A percentile compares a stretch with the other conserved stretches of the same genome.
Evolutionary conservation across 2,888 invertebrate genomes (phyloP).

Genomic region (Malthinus seriepunctatus): DNA sequence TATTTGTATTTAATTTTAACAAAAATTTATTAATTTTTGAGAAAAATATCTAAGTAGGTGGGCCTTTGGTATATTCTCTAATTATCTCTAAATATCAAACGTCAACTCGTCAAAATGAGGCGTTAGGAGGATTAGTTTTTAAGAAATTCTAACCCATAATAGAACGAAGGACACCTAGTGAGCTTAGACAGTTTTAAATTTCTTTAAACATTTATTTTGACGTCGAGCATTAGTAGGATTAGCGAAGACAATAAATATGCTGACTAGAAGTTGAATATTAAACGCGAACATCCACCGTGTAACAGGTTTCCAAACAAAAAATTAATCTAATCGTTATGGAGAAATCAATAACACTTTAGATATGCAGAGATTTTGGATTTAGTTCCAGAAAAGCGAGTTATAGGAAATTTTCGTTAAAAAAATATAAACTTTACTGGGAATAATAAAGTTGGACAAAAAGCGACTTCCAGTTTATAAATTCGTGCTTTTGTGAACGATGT

Average conservation of each 20-base stretch:
- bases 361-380: too few relatives aligned
- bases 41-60: slow-evolving; percentile 23
- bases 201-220: slow-evolving; percentile 29
- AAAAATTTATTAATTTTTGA: too few relatives aligned
- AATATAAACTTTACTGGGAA: too few relatives aligned
- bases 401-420: too few relatives aligned
- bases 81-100: slow-evolving; percentile 27
- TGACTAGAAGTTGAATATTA: slow-evolving; percentile 17
- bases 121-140: slow-evolving; percentile 24
- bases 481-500: background rate
- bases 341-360: background rate
- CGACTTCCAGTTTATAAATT: background rate
- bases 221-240: slow-evolving; percentile 25
- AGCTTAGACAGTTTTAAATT: slow-evolving; percentile 24
- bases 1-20: too few relatives aligned
- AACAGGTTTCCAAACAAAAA: slow-evolving; percentile 4
- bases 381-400: too few relatives aligned
- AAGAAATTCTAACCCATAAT: slow-evolving; percentile 22
- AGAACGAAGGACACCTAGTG: slow-evolving; percentile 26
- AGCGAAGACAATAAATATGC: slow-evolving; percentile 28
- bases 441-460: background rate
- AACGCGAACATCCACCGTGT: slow-evolving; percentile 13
- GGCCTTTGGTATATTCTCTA: slow-evolving; percentile 14
- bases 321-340: slow-evolving; percentile 1
- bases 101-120: slow-evolving; percentile 28